Conservation (phyloP, 2,888 invertebrate species). For the Galerucella nymphaeae region DNA sequence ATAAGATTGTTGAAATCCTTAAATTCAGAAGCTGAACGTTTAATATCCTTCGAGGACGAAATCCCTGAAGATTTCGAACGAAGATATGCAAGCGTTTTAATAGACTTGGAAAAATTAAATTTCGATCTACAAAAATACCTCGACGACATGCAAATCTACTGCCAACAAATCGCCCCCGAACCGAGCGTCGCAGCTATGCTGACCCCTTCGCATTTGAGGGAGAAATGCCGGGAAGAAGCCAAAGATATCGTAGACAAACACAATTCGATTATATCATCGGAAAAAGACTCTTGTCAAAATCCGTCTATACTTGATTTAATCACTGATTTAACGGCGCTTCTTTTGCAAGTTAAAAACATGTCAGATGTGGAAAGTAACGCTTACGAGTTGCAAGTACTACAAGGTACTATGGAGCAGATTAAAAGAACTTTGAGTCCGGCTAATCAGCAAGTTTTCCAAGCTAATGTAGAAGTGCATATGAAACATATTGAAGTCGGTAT, state of each 20-base stretch:
- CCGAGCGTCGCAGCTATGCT: conserved; percentile 88
- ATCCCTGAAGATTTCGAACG: conserved; percentile 90
- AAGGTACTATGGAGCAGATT: conserved; percentile 89
- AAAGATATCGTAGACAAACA: conserved; percentile 81
- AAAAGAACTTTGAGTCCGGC: conserved; percentile 80
- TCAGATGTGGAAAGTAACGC: conserved; percentile 87
- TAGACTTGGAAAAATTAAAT: conserved; percentile 93
- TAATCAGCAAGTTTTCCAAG: conserved; percentile 84
- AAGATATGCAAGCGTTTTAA: conserved; percentile 87
- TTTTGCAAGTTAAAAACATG: conserved; percentile 86
- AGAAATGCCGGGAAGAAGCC: conserved; percentile 89
- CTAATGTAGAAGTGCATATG: conserved; percentile 91
- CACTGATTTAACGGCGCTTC: conserved; percentile 87
- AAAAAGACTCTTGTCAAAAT: conserved; percentile 67
- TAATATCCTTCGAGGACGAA: conserved; percentile 81
- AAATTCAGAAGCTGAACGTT: conserved; percentile 91
- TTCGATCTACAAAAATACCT: conserved; percentile 87
- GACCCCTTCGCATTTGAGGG: conserved; percentile 87
- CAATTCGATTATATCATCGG: conserved; percentile 70
- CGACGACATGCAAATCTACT: conserved; percentile 84
- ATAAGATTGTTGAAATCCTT: conserved; percentile 84
- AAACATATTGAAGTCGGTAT: conserved; percentile 87
- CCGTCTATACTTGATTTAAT: conserved; percentile 80
- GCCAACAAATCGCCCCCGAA: conserved; percentile 88
- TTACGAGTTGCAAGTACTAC: conserved; percentile 89